These are phyloP conservation scores for Coilia nasus DNA, from an alignment of 2,797 vertebrate species.

Conservation along the genomic window DNA sequence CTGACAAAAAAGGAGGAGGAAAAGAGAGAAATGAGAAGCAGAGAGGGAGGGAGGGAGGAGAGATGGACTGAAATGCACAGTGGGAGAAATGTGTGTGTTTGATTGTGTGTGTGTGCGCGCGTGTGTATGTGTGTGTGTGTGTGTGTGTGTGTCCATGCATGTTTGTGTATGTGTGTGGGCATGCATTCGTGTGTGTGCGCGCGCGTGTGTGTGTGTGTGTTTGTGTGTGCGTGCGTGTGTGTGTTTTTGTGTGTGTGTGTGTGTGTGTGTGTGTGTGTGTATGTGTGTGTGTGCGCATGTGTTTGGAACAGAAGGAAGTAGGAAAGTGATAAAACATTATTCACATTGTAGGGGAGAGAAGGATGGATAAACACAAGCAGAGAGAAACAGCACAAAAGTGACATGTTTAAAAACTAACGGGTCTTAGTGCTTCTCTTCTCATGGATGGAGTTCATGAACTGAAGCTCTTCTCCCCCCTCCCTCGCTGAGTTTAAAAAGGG, in stretches of 20 bases:
- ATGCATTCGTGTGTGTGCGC: neutral
- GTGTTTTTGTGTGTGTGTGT: neutral
- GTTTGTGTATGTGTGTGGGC: neutral
- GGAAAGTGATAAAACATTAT: too few relatives aligned
- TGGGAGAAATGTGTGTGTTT: neutral
- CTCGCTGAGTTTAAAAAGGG: too few relatives aligned
- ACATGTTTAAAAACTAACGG: neutral
- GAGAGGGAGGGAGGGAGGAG: constrained; percentile 32
- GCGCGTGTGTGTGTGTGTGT: neutral
- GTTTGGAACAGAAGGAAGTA: too few relatives aligned
- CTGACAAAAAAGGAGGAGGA: too few relatives aligned
- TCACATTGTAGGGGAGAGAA: neutral
- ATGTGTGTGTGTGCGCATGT: too few relatives aligned
- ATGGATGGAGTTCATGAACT: neutral
- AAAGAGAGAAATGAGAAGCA: neutral
- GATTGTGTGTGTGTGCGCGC: neutral
- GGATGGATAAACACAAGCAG: neutral
- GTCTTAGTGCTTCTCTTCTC: neutral
- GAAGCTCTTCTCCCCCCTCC: neutral
- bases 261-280: too few relatives aligned
- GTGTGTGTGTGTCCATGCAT: neutral
- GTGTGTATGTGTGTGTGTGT: neutral
- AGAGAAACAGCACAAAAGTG: neutral
- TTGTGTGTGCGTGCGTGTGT: neutral
- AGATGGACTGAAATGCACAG: constrained; percentile 9